These are phyloP conservation scores for Isaurus tuberculatus DNA, from an alignment of 92 coral and sea anemone genomes.

Conservation along the genomic window DNA sequence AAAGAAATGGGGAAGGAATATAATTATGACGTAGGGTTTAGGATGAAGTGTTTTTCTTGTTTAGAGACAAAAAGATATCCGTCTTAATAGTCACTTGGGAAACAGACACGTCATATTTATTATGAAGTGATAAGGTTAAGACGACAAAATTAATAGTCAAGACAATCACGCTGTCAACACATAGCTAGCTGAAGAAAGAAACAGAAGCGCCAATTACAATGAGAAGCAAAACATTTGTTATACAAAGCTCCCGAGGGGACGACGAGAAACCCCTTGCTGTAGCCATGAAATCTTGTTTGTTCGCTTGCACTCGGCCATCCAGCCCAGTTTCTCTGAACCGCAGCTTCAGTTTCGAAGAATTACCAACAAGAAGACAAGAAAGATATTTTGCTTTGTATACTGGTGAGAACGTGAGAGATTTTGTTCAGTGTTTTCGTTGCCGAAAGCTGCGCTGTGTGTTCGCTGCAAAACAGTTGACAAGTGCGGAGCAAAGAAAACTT, in stretches of 20 bases:
- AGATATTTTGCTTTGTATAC: conserved; percentile 38
- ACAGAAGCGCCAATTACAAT: not conserved
- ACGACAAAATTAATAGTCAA: not conserved
- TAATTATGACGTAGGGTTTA: conserved; percentile 26
- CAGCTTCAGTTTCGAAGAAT: conserved; percentile 16
- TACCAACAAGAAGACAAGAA: conserved; percentile 27
- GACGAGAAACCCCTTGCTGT: conserved; percentile 1
- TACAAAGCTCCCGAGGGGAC: conserved; percentile 10
- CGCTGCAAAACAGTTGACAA: conserved; percentile 34
- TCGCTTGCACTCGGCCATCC: conserved; percentile 43
- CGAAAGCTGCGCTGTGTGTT: conserved; percentile 46
- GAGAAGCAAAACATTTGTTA: conserved; percentile 38
- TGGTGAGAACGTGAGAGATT: conserved; percentile 46
- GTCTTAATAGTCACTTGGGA: conserved; percentile 12
- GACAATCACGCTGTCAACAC: conserved; percentile 18
- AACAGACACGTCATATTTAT: conserved; percentile 42
- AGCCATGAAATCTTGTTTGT: conserved; percentile 45
- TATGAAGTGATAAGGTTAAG: not conserved
- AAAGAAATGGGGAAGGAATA: not conserved
- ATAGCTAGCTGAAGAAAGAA: conserved; percentile 1
- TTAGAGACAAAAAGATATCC: conserved; percentile 1
- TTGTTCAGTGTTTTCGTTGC: conserved; percentile 49
- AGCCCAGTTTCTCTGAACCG: conserved; percentile 7
- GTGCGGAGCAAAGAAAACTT: conserved; percentile 19
- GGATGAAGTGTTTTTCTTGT: not conserved